These are phyloP conservation scores for Hylaeus anthracinus DNA, from an alignment of 1,140 invertebrate species.

Conservation along the genomic window DNA sequence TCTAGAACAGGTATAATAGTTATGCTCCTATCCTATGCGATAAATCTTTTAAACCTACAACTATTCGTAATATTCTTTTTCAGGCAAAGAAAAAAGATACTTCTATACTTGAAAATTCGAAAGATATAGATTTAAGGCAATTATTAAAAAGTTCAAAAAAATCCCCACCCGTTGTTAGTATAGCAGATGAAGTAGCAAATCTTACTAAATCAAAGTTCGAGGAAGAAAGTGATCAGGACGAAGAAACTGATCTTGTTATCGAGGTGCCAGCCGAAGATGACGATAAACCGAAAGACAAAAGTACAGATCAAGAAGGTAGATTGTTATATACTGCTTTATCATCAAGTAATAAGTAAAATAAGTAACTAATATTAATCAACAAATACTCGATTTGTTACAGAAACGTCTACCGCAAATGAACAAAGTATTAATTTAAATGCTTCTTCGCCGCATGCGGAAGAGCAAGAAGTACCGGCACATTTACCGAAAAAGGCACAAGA, in stretches of 20 bases:
- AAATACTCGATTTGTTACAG: slow-evolving; percentile 37
- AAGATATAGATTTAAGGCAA: slow-evolving; percentile 75
- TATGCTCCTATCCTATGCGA: slow-evolving; percentile 11
- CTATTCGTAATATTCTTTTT: slow-evolving; percentile 17
- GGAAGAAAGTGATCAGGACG: slow-evolving; percentile 78
- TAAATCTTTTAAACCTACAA: neutral
- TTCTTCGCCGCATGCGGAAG: slow-evolving; percentile 37
- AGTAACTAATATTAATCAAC: slow-evolving; percentile 39
- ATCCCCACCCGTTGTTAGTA: slow-evolving; percentile 68
- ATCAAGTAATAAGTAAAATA: too few species aligned
- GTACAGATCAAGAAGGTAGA: slow-evolving; percentile 35
- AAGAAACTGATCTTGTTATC: slow-evolving; percentile 75
- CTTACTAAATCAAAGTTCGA: slow-evolving; percentile 74
- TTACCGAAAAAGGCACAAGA: slow-evolving; percentile 86
- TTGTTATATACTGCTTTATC: too few species aligned
- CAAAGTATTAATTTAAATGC: slow-evolving; percentile 63
- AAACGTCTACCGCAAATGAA: slow-evolving; percentile 22
- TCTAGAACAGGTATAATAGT: slow-evolving; percentile 60
- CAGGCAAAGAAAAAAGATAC: slow-evolving; percentile 65
- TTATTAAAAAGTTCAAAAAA: slow-evolving; percentile 69
- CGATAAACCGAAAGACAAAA: slow-evolving; percentile 65
- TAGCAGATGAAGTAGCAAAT: slow-evolving; percentile 74
- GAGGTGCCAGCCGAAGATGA: slow-evolving; percentile 77
- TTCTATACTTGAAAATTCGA: slow-evolving; percentile 50
- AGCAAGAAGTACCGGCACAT: slow-evolving; percentile 78